Percentiles rank a stretch among this genome's conserved stretches.
These are phyloP conservation scores for Eucera pruinosa DNA, from an alignment of 2,888 invertebrate genomes.

Conservation along the genomic window DNA sequence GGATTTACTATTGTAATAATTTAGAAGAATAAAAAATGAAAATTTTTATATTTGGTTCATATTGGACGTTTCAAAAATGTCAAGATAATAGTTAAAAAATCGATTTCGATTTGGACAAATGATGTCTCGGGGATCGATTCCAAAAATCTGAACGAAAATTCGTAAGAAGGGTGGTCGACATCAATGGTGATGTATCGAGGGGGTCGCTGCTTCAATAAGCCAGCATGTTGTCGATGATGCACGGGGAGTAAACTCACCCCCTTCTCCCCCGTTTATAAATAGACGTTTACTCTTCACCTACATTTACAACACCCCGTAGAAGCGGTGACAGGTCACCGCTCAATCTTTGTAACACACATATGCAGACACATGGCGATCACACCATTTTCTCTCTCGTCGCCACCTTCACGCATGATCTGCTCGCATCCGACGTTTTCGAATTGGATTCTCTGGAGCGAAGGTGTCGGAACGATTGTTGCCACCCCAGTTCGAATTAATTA, in stretches of 20 bases:
- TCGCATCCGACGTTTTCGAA: conserved; percentile 65
- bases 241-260: conserved; percentile 63
- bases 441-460: conserved; percentile 64
- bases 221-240: conserved; percentile 62
- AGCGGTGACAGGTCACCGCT: conserved; percentile 85
- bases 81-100: too few relatives aligned
- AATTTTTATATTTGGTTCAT: too few relatives aligned
- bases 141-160: conserved; percentile 56
- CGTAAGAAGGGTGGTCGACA: conserved; percentile 48
- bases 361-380: conserved; percentile 48
- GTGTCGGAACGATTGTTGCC: conserved; percentile 43
- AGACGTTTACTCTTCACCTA: conserved; percentile 83
- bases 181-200: conserved; percentile 62
- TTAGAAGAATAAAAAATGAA: too few relatives aligned
- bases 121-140: conserved; percentile 12
- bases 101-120: too few relatives aligned
- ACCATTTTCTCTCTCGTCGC: conserved; percentile 65
- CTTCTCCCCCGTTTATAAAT: conserved; percentile 77
- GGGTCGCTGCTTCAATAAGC: conserved; percentile 66
- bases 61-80: too few relatives aligned
- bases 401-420: conserved; percentile 72
- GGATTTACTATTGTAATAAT: too few relatives aligned
- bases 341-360: conserved; percentile 77
- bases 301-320: conserved; percentile 83
- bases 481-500: conserved; percentile 62